Conservation (phyloP, 1,140 invertebrate species). For the Drosophila biarmipes region DNA sequence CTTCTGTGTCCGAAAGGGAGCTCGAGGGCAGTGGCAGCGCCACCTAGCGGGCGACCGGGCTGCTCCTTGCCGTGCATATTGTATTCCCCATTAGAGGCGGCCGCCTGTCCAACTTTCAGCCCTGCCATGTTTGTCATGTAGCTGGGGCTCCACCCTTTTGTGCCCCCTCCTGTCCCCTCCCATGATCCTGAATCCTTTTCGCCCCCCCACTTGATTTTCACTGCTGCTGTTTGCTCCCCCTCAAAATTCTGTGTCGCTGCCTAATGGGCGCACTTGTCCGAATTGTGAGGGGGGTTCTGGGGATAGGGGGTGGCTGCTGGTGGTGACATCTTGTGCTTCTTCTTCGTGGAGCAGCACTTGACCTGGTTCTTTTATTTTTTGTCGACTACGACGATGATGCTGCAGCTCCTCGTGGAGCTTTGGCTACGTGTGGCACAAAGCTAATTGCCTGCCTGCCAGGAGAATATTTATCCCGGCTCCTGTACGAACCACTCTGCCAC, state of each 20-base stretch:
- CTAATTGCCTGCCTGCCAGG: conserved; percentile 54
- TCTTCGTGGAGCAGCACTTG: conserved; percentile 66
- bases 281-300: conserved; percentile 1
- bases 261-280: conserved; percentile 74
- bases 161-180: not conserved
- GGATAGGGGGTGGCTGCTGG: not conserved
- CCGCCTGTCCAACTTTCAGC: conserved; percentile 53
- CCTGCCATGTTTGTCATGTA: conserved; percentile 55
- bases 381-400: conserved; percentile 17
- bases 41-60: conserved; percentile 20
- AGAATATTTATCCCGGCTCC: conserved; percentile 6
- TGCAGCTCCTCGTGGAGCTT: conserved; percentile 18
- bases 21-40: conserved; percentile 1
- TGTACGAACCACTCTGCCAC: not conserved
- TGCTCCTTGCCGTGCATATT: conserved; percentile 28
- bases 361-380: conserved; percentile 52
- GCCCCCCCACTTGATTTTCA: conserved; percentile 48
- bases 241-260: conserved; percentile 54
- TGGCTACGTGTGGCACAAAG: conserved; percentile 48
- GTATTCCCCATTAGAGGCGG: conserved; percentile 27
- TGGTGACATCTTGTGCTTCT: conserved; percentile 36
- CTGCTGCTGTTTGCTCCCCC: conserved; percentile 10
- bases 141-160: conserved; percentile 11
- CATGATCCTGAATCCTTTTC: not conserved
- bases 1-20: not conserved